Base-by-base conservation (phyloP, 2,797 vertebrate species). In the Lutjanus argentimaculatus region DNA sequence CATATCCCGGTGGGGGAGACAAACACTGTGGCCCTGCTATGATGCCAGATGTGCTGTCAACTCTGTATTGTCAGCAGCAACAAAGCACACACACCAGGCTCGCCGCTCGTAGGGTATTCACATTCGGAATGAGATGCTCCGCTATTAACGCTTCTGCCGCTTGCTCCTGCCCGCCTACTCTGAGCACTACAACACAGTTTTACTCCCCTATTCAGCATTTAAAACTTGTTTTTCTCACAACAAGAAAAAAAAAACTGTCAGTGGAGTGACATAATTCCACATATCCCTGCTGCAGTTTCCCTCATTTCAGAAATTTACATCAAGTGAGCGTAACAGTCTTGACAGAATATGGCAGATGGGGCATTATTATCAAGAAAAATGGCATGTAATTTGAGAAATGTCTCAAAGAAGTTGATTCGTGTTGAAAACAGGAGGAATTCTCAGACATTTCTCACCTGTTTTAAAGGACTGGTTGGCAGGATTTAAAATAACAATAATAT, bases 41-140 rank as follows among this genome's bases (percentile, higher is more conserved):
- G 84, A 86, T 74, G 91, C 93, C 94, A 95, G 95, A 95, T 95
- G 94, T 94, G 93, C 91, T 90, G 87, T 92, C 88, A 88, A 48
- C 86, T 87, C 80, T 61, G 87, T 86, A 91, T 94, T 94, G 91
- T 94, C 73, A 52, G 64, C 83, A 61, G 56, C 76, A 84, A 95
- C 93, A 95, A 95, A 95, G 92, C 90, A 83, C 88, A 84, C 90
- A 85, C 67, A 73, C 81, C 62, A 61, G 67, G 83, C 84, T 89
- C 74, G 11, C 51, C 64, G 21, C 91, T 93, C 13, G 76, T 82
- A 67, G 74, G 66, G 84, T 75, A 88, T 89, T 92, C 88, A 83
- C 84, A 90, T 71, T 83, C 80, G 14, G 55, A 67, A 62, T 83
- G 80, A 87, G 78, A 79, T 76, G 49, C 73, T 57, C 71, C 68